Percentiles rank a stretch among this genome's conserved stretches.
These are phyloP conservation scores for Ifrita kowaldi DNA, from an alignment of 2,113 vertebrate species.

Conservation along the genomic window DNA sequence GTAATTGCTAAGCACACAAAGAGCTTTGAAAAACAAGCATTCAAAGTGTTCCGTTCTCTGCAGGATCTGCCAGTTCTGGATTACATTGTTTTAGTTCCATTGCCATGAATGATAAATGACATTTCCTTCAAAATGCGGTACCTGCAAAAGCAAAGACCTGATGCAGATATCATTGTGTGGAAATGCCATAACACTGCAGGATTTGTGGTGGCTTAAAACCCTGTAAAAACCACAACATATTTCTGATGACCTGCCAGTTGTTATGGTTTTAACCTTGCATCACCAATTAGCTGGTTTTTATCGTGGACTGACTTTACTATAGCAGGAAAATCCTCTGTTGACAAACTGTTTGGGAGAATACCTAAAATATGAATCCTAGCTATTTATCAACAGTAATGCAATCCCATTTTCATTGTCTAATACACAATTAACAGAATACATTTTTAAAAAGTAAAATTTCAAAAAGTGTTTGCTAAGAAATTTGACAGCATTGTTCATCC, in stretches of 20 bases:
- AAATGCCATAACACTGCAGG: background rate
- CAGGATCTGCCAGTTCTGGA: background rate
- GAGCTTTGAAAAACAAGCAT: background rate
- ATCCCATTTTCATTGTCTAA: background rate
- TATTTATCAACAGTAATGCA: background rate
- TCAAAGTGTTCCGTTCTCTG: background rate
- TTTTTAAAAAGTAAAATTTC: background rate
- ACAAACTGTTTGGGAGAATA: background rate
- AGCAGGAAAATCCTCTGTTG: background rate
- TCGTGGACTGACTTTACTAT: background rate
- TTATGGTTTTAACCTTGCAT: background rate
- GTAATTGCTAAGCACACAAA: background rate
- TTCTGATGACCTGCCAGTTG: background rate
- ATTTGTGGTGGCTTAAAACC: background rate
- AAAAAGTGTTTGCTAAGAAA: background rate
- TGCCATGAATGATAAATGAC: background rate
- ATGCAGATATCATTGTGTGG: background rate
- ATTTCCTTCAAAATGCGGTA: background rate
- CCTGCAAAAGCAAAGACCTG: background rate
- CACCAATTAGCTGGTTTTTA: background rate
- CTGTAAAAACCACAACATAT: background rate
- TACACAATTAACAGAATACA: background rate
- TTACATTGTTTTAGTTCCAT: background rate
- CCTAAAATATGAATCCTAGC: background rate
- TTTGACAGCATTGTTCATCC: background rate